phyloP scores from a whole-genome alignment of 1,140 invertebrate genomes.

The Drosophila fuyamai region DNA sequence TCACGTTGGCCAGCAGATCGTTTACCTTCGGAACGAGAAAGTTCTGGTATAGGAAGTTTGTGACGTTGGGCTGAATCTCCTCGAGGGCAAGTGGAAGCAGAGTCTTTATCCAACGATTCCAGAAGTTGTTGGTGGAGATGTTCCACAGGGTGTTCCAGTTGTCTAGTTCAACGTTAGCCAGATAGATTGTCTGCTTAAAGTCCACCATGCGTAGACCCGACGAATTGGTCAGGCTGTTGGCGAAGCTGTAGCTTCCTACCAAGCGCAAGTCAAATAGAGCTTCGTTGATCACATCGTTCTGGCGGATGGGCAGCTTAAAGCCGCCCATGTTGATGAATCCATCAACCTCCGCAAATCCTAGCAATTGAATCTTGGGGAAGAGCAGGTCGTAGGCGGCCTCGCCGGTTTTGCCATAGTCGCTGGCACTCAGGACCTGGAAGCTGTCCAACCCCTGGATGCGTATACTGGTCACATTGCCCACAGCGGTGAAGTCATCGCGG shows the following conservation, averaged over 20 bases:
- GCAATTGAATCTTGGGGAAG: slow-evolving; percentile 53
- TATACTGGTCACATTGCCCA: slow-evolving; percentile 61
- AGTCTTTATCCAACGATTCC: slow-evolving; percentile 27
- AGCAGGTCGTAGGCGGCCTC: slow-evolving; percentile 51
- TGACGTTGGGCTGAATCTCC: slow-evolving; percentile 48
- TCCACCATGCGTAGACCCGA: slow-evolving; percentile 50
- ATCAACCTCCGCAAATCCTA: slow-evolving; percentile 50
- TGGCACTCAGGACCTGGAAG: slow-evolving; percentile 47
- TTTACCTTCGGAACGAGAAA: slow-evolving; percentile 43
- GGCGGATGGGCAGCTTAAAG: slow-evolving; percentile 26
- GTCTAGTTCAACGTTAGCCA: slow-evolving; percentile 43
- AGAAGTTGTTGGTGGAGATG: slow-evolving; percentile 60
- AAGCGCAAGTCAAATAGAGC: slow-evolving; percentile 58
- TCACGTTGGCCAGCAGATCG: slow-evolving; percentile 33
- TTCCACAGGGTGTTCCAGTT: slow-evolving; percentile 68
- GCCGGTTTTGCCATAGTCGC: slow-evolving; percentile 41
- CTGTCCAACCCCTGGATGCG: slow-evolving; percentile 54
- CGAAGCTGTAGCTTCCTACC: slow-evolving; percentile 56
- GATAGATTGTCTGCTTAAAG: slow-evolving; percentile 49
- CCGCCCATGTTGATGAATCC: slow-evolving; percentile 45
- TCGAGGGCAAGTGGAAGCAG: slow-evolving; percentile 15
- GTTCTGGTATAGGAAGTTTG: slow-evolving; percentile 24
- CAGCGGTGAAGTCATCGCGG: slow-evolving; percentile 24
- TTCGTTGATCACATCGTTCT: slow-evolving; percentile 56
- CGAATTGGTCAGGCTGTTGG: slow-evolving; percentile 29